phyloP scores from a whole-genome alignment of 2,888 invertebrate genomes.

The Drosophila setosimentum region DNA sequence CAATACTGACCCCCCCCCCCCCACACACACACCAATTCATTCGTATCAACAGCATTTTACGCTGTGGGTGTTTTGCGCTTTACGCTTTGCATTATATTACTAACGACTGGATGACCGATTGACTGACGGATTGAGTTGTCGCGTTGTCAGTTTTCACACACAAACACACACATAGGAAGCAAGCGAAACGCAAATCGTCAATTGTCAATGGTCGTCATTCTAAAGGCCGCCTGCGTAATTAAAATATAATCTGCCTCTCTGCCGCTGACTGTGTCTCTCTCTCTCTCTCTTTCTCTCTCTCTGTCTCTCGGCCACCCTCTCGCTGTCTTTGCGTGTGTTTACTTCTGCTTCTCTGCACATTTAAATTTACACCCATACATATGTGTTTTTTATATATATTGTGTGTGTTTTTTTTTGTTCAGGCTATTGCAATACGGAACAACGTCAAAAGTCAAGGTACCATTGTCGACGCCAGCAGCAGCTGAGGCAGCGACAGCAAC shows the following conservation, averaged over 20 bases:
- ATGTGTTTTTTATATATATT: constrained; percentile 20
- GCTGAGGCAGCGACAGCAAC: constrained; percentile 42
- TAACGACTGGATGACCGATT: constrained; percentile 3
- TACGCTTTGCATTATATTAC: constrained; percentile 37
- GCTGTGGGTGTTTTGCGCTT: constrained; percentile 68
- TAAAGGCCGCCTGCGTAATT: constrained; percentile 72
- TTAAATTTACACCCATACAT: constrained; percentile 8
- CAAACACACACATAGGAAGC: constrained; percentile 19
- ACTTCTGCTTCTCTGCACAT: constrained; percentile 15
- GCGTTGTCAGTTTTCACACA: constrained; percentile 60
- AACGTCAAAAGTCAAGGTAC: constrained; percentile 73
- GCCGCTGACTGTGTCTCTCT: constrained; percentile 7
- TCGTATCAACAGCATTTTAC: constrained; percentile 29
- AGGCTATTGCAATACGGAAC: constrained; percentile 70
- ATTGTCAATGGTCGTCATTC: constrained; percentile 66
- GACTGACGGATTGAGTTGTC: constrained; percentile 29
- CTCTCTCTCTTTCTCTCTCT: constrained; percentile 13
- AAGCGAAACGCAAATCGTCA: constrained; percentile 64
- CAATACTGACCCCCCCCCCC: constrained; percentile 7
- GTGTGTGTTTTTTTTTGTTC: constrained; percentile 36
- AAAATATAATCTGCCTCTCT: constrained; percentile 58
- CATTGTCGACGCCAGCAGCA: constrained; percentile 20
- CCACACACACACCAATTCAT: too few relatives aligned
- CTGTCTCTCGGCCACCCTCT: background rate
- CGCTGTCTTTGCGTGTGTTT: constrained; percentile 16